A percentile compares a stretch with the other conserved stretches of the same genome.
These are phyloP conservation scores for Macrotis lagotis DNA, from an alignment of 2,113 vertebrate genomes.

Conservation along the genomic window DNA sequence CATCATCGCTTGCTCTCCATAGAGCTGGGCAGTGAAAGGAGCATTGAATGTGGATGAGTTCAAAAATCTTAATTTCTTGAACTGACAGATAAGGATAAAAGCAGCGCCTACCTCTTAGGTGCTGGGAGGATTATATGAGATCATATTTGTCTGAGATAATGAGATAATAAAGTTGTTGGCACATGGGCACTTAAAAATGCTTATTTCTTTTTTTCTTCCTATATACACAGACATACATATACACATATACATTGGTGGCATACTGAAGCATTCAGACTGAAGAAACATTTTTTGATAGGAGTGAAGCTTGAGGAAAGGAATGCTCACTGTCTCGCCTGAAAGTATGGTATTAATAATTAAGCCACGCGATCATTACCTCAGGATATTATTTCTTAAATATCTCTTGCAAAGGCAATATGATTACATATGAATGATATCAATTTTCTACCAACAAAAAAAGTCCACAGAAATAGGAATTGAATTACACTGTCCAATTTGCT, in stretches of 20 bases:
- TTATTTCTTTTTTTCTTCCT: not conserved
- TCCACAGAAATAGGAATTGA: slow-evolving; percentile 89
- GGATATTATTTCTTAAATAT: slow-evolving; percentile 91
- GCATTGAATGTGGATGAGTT: not conserved
- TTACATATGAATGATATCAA: slow-evolving; percentile 91
- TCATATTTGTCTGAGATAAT: not conserved
- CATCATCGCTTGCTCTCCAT: not conserved
- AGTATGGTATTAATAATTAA: slow-evolving; percentile 88
- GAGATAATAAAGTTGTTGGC: not conserved
- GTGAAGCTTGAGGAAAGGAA: slow-evolving; percentile 68
- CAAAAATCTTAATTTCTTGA: not conserved
- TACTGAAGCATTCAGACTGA: slow-evolving; percentile 35
- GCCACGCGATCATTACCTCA: slow-evolving; percentile 86
- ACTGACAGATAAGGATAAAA: not conserved
- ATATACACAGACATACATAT: not conserved
- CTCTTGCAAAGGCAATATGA: slow-evolving; percentile 89
- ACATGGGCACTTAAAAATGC: not conserved
- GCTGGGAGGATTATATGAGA: not conserved
- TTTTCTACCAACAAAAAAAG: slow-evolving; percentile 88
- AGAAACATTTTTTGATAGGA: slow-evolving; percentile 76
- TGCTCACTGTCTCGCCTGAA: slow-evolving; percentile 69
- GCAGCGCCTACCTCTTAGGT: not conserved
- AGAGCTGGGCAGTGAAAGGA: not conserved
- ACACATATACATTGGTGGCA: not conserved
- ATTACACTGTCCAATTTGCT: slow-evolving; percentile 91